phyloP scores from a whole-genome alignment of 2,888 invertebrate species.

The Diogma glabrata region DNA sequence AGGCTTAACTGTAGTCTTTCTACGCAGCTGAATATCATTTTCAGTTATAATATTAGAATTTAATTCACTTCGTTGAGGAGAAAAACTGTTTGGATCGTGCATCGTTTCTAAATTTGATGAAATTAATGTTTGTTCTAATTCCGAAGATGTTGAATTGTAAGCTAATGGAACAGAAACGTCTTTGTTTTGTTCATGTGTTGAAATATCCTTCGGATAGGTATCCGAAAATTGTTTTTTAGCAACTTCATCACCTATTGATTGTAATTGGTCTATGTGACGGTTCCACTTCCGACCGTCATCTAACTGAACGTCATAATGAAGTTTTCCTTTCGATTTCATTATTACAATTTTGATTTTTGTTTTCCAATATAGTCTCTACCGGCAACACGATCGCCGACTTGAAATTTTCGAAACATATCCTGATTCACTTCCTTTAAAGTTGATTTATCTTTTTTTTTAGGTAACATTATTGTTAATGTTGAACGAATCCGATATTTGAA shows the following conservation, averaged over 20 bases:
- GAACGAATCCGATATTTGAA: not conserved
- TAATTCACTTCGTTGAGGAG: no score
- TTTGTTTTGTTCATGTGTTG: not conserved
- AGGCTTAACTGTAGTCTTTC: no score
- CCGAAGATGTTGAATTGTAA: no score
- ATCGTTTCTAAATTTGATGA: no score
- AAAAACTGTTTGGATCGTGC: no score
- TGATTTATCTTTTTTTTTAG: not conserved
- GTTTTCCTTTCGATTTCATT: not conserved
- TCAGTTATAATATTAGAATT: no score
- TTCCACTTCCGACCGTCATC: not conserved
- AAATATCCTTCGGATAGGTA: not conserved
- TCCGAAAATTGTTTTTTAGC: not conserved
- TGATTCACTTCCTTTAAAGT: not conserved
- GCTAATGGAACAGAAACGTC: no score
- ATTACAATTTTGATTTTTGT: no score
- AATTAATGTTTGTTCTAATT: no score
- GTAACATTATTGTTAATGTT: not conserved
- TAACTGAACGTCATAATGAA: not conserved
- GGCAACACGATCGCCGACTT: not conserved
- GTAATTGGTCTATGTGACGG: conserved; percentile 12
- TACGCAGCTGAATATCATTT: no score
- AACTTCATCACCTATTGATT: conserved; percentile 11
- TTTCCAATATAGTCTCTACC: no score
- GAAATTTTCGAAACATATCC: no score